Percentiles rank a stretch among this genome's conserved stretches.
phyloP scores from a whole-genome alignment of 2,888 invertebrate genomes.

The Campoplex nolae region DNA sequence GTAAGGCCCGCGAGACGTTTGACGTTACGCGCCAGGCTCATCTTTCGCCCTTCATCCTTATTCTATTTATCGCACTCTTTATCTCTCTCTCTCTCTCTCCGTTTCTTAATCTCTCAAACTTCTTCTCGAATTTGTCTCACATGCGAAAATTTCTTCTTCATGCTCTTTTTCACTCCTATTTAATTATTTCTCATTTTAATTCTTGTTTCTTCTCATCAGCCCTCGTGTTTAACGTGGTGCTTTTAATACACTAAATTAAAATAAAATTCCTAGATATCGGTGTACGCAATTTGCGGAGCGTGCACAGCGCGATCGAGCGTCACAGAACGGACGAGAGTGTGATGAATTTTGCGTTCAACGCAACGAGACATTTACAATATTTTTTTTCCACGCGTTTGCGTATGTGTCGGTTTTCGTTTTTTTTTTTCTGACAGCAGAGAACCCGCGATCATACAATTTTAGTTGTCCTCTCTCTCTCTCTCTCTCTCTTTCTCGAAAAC shows the following conservation, averaged over 20 bases:
- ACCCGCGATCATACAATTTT: background rate
- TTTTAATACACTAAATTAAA: conserved; percentile 1
- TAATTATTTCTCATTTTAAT: background rate
- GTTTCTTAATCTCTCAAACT: background rate
- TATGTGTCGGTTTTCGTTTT: background rate
- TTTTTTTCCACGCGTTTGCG: background rate
- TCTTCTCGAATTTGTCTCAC: conserved; percentile 20
- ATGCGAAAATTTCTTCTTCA: background rate
- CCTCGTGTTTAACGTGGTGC: conserved; percentile 31
- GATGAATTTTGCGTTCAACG: conserved; percentile 47
- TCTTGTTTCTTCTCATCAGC: background rate
- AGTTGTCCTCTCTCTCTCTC: background rate
- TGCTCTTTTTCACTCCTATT: background rate
- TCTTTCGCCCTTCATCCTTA: conserved; percentile 20
- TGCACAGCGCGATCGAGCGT: conserved; percentile 44
- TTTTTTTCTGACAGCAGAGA: background rate
- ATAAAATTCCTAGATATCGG: background rate
- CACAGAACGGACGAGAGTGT: conserved; percentile 19
- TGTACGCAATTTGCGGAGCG: conserved; percentile 40
- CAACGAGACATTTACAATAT: conserved; percentile 44
- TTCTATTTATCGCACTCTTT: conserved; percentile 42
- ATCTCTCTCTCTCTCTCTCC: conserved; percentile 18
- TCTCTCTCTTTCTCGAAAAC: background rate
- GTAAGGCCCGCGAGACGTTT: conserved; percentile 54
- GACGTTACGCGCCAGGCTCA: conserved; percentile 37